phyloP scores from a whole-genome alignment of 2,888 invertebrate species.

The Acleris emargana region DNA sequence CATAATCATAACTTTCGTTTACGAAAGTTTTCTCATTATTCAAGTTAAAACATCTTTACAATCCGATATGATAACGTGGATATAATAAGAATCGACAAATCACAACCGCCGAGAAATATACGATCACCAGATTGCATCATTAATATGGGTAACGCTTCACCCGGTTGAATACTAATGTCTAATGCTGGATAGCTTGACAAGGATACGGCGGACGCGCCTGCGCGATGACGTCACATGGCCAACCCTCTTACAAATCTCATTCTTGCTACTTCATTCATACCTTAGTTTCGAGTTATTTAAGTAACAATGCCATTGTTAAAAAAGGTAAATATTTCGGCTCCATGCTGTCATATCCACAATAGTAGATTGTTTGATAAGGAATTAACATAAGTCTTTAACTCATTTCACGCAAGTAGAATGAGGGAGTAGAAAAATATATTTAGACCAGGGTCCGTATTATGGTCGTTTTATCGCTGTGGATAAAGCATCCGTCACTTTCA shows the following conservation, averaged over 20 bases:
- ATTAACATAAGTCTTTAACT: no score
- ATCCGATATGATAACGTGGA: no score
- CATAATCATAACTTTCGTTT: no score
- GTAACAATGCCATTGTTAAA: not conserved
- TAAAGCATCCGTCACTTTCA: no score
- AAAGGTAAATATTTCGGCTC: not conserved
- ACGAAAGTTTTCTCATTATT: no score
- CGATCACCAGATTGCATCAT: not conserved
- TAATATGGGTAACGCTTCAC: slow-evolving; percentile 27
- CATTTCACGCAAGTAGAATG: no score
- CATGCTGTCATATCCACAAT: no score
- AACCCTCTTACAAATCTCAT: slow-evolving; percentile 6
- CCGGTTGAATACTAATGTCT: slow-evolving; percentile 24
- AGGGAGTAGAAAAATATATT: no score
- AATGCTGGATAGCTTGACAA: slow-evolving; percentile 42
- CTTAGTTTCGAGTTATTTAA: not conserved
- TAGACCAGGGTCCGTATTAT: no score
- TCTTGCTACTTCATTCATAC: slow-evolving; percentile 1
- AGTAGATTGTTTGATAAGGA: no score
- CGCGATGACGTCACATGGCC: slow-evolving; percentile 64
- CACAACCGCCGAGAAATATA: not conserved
- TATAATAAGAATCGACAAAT: not conserved
- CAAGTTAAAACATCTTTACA: no score
- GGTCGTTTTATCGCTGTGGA: no score
- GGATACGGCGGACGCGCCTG: slow-evolving; percentile 64